Conservation (phyloP, 2,113 vertebrate genomes). For the Himantopus leucocephalus region DNA sequence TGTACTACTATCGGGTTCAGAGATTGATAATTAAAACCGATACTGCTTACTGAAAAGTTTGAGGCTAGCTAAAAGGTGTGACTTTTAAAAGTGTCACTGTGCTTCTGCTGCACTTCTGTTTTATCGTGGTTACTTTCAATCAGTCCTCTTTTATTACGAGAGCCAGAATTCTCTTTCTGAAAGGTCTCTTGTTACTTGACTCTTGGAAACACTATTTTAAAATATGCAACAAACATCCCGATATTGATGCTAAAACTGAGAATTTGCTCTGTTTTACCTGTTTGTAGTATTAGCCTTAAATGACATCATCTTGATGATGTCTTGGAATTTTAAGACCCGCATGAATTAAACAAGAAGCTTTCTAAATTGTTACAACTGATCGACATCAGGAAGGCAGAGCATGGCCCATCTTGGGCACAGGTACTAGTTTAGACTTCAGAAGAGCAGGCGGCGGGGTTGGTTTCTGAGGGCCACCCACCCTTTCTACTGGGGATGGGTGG, state of each 20-base stretch:
- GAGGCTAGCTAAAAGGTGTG: neutral
- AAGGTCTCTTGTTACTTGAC: neutral
- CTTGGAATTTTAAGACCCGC: neutral
- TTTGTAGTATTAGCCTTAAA: neutral
- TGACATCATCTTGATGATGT: neutral
- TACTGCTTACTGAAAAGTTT: neutral
- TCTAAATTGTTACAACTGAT: neutral
- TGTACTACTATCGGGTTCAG: neutral
- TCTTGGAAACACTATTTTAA: neutral
- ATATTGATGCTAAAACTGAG: neutral
- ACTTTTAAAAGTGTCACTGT: neutral
- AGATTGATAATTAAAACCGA: neutral
- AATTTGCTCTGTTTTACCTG: neutral
- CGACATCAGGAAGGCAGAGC: rapidly evolving
- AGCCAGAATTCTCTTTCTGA: neutral
- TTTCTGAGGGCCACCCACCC: neutral
- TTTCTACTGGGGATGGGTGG: neutral
- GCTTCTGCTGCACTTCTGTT: neutral
- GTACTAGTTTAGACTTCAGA: neutral
- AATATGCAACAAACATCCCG: neutral
- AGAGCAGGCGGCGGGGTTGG: neutral
- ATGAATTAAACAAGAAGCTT: neutral
- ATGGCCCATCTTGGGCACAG: neutral
- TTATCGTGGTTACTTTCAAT: neutral
- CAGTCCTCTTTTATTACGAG: neutral